Conservation (phyloP, 2,888 invertebrate species). For the Lepidochrysops patricia region DNA sequence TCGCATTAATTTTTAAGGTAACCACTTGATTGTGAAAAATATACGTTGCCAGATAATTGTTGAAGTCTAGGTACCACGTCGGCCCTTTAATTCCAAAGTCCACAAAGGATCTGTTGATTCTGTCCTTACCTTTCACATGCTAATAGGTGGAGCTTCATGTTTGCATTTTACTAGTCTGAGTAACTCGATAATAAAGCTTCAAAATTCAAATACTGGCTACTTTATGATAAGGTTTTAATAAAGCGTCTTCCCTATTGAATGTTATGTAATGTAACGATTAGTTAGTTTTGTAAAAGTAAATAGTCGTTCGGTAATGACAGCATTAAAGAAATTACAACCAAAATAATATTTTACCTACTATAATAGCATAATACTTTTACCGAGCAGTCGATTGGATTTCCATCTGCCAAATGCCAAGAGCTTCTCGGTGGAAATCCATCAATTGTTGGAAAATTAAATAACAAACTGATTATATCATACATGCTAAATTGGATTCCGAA, state of each 20-base stretch:
- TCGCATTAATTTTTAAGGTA: too few relatives aligned
- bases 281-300: too few relatives aligned
- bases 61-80: not conserved
- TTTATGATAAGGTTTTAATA: not conserved
- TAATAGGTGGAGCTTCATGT: not conserved
- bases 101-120: slow-evolving; percentile 1
- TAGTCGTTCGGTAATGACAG: too few relatives aligned
- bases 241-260: too few relatives aligned
- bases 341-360: not conserved
- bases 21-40: not conserved
- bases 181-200: not conserved
- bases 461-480: not conserved
- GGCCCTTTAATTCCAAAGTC: slow-evolving; percentile 1
- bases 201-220: not conserved
- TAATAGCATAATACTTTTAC: not conserved
- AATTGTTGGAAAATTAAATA: not conserved
- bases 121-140: not conserved
- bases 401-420: not conserved
- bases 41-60: not conserved
- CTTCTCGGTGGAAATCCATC: not conserved
- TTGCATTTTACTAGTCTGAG: not conserved
- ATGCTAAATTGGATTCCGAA: not conserved
- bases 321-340: too few relatives aligned
- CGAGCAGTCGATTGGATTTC: not conserved
- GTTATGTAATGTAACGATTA: too few relatives aligned